A percentile compares a stretch with the other conserved stretches of the same genome.
Conservation (phyloP, 2,113 vertebrate genomes). For the Epinephelus lanceolatus region DNA sequence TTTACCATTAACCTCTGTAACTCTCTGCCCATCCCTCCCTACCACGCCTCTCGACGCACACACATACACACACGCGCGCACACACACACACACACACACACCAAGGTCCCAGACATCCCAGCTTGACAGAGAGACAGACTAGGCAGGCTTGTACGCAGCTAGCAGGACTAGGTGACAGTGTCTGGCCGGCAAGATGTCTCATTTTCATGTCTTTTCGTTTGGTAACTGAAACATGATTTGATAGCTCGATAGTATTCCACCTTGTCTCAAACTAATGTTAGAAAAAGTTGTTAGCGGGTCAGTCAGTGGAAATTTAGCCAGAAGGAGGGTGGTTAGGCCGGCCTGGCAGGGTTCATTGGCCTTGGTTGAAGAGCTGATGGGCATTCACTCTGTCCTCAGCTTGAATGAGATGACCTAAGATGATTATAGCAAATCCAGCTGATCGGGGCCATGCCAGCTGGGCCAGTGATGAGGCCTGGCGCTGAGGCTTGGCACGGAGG, state of each 20-base stretch:
- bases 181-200: conserved; percentile 50
- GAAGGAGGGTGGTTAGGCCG: conserved; percentile 9
- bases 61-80: conserved; percentile 35
- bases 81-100: conserved; percentile 37
- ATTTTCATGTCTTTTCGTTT: conserved; percentile 20
- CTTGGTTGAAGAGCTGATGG: conserved; percentile 59
- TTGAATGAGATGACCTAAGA: conserved; percentile 75
- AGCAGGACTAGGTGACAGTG: conserved; percentile 68
- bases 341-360: conserved; percentile 34
- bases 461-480: conserved; percentile 67
- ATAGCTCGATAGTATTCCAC: conserved; percentile 12
- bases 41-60: conserved; percentile 57
- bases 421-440: conserved; percentile 81
- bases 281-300: conserved; percentile 21
- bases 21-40: conserved; percentile 72
- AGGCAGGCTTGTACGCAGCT: conserved; percentile 59
- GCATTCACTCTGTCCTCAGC: conserved; percentile 47
- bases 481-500: conserved; percentile 64
- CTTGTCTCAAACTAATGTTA: conserved; percentile 17
- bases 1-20: conserved; percentile 84
- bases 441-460: conserved; percentile 75
- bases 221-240: conserved; percentile 27
- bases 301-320: conserved; percentile 32
- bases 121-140: conserved; percentile 67
- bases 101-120: conserved; percentile 70